Percentiles rank a stretch among this genome's conserved stretches.
Conservation (phyloP, 2,888 invertebrate genomes). For the Megaustenia siamemsis region DNA sequence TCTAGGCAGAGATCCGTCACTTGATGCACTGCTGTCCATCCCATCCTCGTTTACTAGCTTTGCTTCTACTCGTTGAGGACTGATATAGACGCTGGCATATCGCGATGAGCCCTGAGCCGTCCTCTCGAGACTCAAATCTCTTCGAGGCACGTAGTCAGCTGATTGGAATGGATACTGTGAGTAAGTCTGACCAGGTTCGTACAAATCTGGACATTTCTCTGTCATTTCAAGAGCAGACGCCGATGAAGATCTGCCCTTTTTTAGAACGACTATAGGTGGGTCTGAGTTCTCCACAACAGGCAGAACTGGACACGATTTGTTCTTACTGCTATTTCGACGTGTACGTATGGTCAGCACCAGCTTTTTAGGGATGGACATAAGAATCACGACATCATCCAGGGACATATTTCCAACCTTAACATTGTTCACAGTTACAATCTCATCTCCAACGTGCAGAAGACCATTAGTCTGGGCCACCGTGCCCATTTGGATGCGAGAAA, state of each 20-base stretch:
- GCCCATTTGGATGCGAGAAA: conserved; percentile 95
- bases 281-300: conserved; percentile 74
- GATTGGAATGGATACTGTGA: conserved; percentile 62
- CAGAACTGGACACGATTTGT: conserved; percentile 75
- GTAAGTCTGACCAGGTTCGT: conserved; percentile 62
- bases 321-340: conserved; percentile 73
- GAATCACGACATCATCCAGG: conserved; percentile 98
- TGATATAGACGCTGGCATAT: conserved; percentile 76
- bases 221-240: conserved; percentile 76
- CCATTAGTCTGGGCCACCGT: conserved; percentile 98
- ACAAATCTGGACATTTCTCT: conserved; percentile 75
- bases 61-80: conserved; percentile 74
- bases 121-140: conserved; percentile 43
- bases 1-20: conserved; percentile 74
- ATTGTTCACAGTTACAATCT: conserved; percentile 97
- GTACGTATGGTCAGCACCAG: conserved; percentile 91
- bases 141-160: conserved; percentile 45
- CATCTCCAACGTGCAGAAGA: conserved; percentile 97
- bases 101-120: conserved; percentile 63
- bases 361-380: conserved; percentile 98
- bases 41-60: conserved; percentile 69
- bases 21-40: conserved; percentile 72
- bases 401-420: conserved; percentile 99
- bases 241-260: conserved; percentile 75
- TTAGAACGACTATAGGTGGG: conserved; percentile 77